Percentiles rank a stretch among this genome's conserved stretches.
Evolutionary conservation across 2,113 vertebrate genomes (phyloP).

Genomic region (Elanus axillaris): DNA sequence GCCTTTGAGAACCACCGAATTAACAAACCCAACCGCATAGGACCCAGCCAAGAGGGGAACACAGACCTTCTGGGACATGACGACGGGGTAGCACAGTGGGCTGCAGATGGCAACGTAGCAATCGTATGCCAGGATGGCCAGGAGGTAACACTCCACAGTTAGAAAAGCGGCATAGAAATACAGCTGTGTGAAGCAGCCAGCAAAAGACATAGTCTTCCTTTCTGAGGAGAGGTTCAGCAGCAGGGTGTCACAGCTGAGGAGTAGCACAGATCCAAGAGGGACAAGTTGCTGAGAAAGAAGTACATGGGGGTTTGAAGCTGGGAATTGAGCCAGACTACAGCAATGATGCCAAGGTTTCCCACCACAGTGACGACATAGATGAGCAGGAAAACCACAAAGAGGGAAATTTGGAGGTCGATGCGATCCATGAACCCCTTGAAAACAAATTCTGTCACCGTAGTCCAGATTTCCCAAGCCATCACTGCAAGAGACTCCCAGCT

Average conservation of each 20-base stretch:
- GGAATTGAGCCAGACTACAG: background rate
- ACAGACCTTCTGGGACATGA: background rate
- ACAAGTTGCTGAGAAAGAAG: constrained; percentile 44
- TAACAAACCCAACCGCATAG: background rate
- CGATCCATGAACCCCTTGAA: background rate
- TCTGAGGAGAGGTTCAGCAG: background rate
- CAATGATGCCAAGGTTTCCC: constrained; percentile 33
- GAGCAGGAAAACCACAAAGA: constrained; percentile 5
- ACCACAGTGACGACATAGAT: background rate
- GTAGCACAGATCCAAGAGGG: constrained; percentile 30
- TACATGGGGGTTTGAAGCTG: constrained; percentile 16
- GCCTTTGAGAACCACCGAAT: background rate
- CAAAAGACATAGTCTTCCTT: constrained; percentile 17
- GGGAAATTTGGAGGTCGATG: background rate
- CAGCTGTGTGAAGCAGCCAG: constrained; percentile 12
- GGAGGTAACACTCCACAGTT: background rate
- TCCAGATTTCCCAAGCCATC: background rate
- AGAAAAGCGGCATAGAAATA: background rate
- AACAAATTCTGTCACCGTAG: background rate
- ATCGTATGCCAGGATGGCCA: constrained; percentile 35
- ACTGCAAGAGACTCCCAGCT: background rate
- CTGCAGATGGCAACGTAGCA: constrained; percentile 6
- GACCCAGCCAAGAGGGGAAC: background rate
- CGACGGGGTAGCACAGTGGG: background rate
- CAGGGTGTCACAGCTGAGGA: constrained; percentile 29